Evolutionary conservation across 2,797 vertebrate species (phyloP), one percentile per base, ranked within the genome.

Genomic region (Myioborus melanocephalus): DNA sequence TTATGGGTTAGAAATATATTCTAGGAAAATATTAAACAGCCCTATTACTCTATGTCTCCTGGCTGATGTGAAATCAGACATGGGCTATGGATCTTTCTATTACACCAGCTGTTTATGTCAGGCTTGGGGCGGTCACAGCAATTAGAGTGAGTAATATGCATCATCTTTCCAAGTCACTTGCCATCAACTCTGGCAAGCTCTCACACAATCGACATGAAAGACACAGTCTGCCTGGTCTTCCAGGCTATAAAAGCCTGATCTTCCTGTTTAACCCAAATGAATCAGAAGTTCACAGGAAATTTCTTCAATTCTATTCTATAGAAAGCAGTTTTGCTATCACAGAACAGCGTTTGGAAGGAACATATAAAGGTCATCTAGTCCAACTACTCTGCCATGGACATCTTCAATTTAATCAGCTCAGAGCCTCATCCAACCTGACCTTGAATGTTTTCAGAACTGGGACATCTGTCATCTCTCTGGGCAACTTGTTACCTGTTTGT

Each of bases 61-160:
- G 78, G 56, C 14, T 88, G 28, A 70, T 84, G 68, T 70, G 64
- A 89, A 87, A 90, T 91, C 55, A 85, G 68, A 83, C 49, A 81
- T 41, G 56, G 49, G n/a, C 80, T 85, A 71, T 83, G 34, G 75
- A 76, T 84, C 60, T 89, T 93, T 63, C 56, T 79, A n/a, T 84
- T 90, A 80, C 56, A 94, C 60, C 61, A 75, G 79, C 61, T 95
- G 90, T 83, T 94, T 87, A 60, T 83, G 61, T 78, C 76, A 86
- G 78, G 71, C 46, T 64, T 83, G 69, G 61, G 68, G 85, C 1
- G 0, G 64, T 83, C 46, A 75, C 65, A 75, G 69, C 57, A 90
- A 83, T 91, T 94, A 95, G 46, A 1, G 4, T 83, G 89, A 95
- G 44, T 93, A 91, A 86, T 88, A 71, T 16, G n/a, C 35, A 81